A percentile compares a stretch with the other conserved stretches of the same genome.
Evolutionary conservation across 2,113 vertebrate species (phyloP).

Genomic region (Orcinus orca): DNA sequence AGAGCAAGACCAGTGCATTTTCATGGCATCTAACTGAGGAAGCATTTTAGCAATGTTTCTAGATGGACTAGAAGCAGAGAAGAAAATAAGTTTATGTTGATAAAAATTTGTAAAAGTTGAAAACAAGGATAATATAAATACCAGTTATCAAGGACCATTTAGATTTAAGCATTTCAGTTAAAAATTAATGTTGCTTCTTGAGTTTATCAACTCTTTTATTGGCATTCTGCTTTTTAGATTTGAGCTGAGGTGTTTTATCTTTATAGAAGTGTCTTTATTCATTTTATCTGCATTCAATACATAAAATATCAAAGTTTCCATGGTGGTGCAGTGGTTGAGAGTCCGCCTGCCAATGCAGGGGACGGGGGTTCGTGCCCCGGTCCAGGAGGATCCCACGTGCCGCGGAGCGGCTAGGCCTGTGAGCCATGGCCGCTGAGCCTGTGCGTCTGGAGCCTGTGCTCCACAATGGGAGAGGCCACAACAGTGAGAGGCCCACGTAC

Average conservation of each 20-base stretch:
- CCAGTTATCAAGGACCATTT: background rate
- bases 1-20: background rate
- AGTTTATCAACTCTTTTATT: background rate
- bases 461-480: too few relatives aligned
- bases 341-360: too few relatives aligned
- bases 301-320: background rate
- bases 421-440: too few relatives aligned
- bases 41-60: background rate
- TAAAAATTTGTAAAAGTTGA: background rate
- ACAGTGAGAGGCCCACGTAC: too few relatives aligned
- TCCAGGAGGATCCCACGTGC: too few relatives aligned
- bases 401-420: too few relatives aligned
- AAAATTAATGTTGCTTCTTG: slow-evolving; percentile 19
- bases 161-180: background rate
- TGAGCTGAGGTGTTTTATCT: background rate
- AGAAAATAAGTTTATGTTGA: background rate
- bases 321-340: too few relatives aligned
- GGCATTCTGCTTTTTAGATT: background rate
- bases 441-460: too few relatives aligned
- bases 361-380: too few relatives aligned
- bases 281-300: background rate
- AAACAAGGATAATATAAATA: background rate
- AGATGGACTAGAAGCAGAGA: background rate
- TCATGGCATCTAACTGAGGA: background rate
- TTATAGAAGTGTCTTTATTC: background rate